phyloP scores from a whole-genome alignment of 2,888 invertebrate genomes.

The Nomada flava region DNA sequence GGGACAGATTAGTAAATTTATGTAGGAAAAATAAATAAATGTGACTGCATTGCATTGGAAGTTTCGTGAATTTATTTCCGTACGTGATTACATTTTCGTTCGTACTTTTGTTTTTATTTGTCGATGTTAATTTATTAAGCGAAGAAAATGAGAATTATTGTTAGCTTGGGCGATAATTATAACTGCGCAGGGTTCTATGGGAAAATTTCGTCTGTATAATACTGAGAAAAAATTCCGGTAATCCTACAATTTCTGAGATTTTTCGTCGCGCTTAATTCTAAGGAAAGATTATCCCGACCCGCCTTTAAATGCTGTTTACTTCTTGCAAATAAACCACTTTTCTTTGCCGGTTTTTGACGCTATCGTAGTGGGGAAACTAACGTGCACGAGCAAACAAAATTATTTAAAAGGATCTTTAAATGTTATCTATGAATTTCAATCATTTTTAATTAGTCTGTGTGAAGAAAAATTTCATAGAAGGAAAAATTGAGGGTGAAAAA shows the following conservation, averaged over 20 bases:
- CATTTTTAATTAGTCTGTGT: not conserved
- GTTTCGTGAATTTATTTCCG: too few relatives aligned
- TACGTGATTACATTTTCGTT: not conserved
- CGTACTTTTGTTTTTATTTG: not conserved
- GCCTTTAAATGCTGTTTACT: not conserved
- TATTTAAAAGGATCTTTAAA: not conserved
- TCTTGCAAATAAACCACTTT: not conserved
- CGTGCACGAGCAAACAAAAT: not conserved
- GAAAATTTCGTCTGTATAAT: not conserved
- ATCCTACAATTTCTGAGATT: slow-evolving; percentile 12
- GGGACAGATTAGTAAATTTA: too few relatives aligned
- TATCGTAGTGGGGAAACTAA: not conserved
- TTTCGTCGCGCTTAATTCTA: slow-evolving; percentile 11
- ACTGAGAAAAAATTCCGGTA: not conserved
- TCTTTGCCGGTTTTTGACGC: not conserved
- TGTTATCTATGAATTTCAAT: too few relatives aligned
- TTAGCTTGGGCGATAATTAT: not conserved
- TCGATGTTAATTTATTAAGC: too few relatives aligned
- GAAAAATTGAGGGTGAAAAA: not conserved
- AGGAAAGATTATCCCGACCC: slow-evolving; percentile 39
- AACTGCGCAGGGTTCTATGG: not conserved
- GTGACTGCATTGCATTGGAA: too few relatives aligned
- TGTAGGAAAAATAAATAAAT: too few relatives aligned
- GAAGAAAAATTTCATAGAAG: not conserved
- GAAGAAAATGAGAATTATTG: too few relatives aligned